Evolutionary conservation across 1,140 invertebrate species (phyloP).

Genomic region (Plutomurus gul): DNA sequence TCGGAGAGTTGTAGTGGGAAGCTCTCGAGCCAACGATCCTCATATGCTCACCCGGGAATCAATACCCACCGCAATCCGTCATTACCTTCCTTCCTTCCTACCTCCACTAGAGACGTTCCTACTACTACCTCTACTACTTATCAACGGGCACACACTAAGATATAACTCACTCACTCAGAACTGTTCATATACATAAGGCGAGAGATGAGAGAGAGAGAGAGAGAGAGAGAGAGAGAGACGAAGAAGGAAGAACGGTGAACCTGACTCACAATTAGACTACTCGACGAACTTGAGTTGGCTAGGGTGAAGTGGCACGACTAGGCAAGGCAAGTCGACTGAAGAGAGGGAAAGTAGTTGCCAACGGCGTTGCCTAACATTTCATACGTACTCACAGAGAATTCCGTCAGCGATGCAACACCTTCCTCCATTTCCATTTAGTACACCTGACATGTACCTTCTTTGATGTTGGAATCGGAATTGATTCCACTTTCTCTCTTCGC

Average conservation of each 20-base stretch:
- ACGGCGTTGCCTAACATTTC: slow-evolving; percentile 29
- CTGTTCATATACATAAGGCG: neutral
- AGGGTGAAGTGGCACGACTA: neutral
- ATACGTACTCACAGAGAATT: neutral
- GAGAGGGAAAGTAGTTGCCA: slow-evolving; percentile 30
- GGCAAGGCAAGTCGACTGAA: neutral
- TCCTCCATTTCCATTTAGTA: slow-evolving; percentile 52
- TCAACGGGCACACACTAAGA: neutral
- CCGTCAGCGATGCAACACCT: slow-evolving; percentile 47
- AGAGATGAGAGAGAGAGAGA: neutral
- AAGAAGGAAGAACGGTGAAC: slow-evolving; percentile 18
- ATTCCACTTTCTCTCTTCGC: slow-evolving; percentile 42
- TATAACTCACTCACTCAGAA: too few relatives aligned
- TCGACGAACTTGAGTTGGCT: slow-evolving; percentile 1
- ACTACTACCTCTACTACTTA: neutral
- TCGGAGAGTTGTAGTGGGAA: neutral
- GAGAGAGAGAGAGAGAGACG: neutral
- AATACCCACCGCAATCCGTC: slow-evolving; percentile 50
- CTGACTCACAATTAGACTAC: slow-evolving; percentile 13
- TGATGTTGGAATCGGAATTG: slow-evolving; percentile 49
- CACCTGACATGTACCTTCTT: slow-evolving; percentile 51
- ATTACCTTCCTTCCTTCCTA: slow-evolving; percentile 35
- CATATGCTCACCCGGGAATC: slow-evolving; percentile 40
- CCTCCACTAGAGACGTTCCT: too few relatives aligned
- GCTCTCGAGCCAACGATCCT: neutral